These are phyloP conservation scores for Pterostichus niger DNA, from an alignment of 2,888 invertebrate species.

Conservation along the genomic window DNA sequence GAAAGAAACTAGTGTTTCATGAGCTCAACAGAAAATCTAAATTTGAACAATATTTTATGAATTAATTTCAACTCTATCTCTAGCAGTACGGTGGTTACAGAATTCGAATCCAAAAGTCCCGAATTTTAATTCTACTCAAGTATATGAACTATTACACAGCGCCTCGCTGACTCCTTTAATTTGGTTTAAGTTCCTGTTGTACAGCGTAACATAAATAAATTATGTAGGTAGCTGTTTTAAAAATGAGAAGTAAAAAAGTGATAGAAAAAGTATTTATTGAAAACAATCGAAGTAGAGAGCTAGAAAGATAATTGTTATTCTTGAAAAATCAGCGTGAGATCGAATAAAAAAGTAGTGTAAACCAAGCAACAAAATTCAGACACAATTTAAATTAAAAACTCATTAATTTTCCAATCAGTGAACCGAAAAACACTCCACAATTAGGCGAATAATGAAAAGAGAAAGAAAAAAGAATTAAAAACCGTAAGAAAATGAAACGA, in stretches of 20 bases:
- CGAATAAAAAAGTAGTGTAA: slow-evolving; percentile 19
- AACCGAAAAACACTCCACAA: slow-evolving; percentile 42
- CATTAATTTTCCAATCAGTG: slow-evolving; percentile 55
- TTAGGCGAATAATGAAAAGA: slow-evolving; percentile 50
- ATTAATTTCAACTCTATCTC: no score
- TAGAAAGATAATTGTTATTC: slow-evolving; percentile 12
- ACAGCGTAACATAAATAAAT: neutral
- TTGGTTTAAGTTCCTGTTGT: no score
- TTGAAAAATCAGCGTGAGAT: slow-evolving; percentile 20
- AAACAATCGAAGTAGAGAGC: slow-evolving; percentile 10
- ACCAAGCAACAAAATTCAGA: slow-evolving; percentile 36
- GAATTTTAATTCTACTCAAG: no score
- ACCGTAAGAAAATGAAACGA: slow-evolving; percentile 40
- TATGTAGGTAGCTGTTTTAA: no score
- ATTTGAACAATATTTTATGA: no score
- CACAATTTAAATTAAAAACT: slow-evolving; percentile 55
- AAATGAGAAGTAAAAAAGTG: no score
- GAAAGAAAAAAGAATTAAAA: slow-evolving; percentile 38
- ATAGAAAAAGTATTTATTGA: slow-evolving; percentile 13
- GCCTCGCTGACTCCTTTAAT: no score
- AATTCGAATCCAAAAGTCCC: no score
- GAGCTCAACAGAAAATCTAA: no score
- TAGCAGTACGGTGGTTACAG: no score
- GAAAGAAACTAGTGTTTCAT: no score
- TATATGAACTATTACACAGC: no score